Evolutionary conservation across 1,140 invertebrate genomes (phyloP).

Genomic region (Helicoverpa zea): DNA sequence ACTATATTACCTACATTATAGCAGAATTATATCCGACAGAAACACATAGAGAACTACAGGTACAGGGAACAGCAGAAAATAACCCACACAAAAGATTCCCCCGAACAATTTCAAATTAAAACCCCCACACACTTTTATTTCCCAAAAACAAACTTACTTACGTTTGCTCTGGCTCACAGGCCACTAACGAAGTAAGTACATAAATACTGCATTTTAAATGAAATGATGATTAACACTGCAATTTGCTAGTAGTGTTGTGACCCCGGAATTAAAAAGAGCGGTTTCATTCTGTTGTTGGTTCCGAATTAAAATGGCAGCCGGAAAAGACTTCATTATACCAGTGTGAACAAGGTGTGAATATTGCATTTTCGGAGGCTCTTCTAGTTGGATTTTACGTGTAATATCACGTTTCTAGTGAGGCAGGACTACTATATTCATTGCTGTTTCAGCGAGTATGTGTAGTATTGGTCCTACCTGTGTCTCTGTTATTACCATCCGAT

Average conservation of each 20-base stretch:
- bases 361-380: too few species aligned
- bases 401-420: too few species aligned
- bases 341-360: neutral
- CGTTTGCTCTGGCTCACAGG: neutral
- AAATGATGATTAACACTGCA: constrained; percentile 38
- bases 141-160: neutral
- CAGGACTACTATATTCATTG: too few species aligned
- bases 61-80: neutral
- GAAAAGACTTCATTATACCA: neutral
- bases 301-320: neutral
- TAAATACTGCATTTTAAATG: constrained; percentile 36
- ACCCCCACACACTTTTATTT: neutral
- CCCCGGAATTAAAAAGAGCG: constrained; percentile 20
- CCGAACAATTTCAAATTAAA: neutral
- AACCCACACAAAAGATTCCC: neutral
- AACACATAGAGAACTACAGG: too few species aligned
- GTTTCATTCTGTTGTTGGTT: neutral
- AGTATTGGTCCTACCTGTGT: too few species aligned
- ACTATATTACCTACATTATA: too few species aligned
- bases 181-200: neutral
- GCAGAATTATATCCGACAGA: too few species aligned
- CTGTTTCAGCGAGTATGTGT: too few species aligned
- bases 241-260: constrained; percentile 25
- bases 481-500: too few species aligned
- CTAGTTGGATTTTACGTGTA: too few species aligned